Conservation (phyloP, 2,888 invertebrate species). For the Cephus runcator region DNA sequence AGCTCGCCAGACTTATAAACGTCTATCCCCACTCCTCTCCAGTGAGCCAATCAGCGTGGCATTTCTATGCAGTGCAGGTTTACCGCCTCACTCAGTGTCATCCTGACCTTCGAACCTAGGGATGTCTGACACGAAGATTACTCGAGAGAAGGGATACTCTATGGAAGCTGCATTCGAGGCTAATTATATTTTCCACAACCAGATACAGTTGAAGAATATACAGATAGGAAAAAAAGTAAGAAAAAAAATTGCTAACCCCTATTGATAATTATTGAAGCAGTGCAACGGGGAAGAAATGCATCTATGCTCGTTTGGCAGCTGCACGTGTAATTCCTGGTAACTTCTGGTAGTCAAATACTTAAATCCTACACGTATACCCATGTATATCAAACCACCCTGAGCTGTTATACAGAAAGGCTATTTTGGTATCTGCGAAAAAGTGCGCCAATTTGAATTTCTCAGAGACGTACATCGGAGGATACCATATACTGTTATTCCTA, state of each 20-base stretch:
- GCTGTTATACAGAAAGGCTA: neutral
- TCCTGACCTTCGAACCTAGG: neutral
- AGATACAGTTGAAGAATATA: neutral
- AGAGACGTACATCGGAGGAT: neutral
- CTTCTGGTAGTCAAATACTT: neutral
- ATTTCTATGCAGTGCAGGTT: slow-evolving; percentile 1
- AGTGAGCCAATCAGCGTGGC: neutral
- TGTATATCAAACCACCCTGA: neutral
- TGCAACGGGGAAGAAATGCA: neutral
- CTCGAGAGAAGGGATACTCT: neutral
- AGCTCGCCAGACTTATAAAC: neutral
- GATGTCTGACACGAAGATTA: neutral
- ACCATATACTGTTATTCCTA: neutral
- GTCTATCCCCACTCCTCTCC: neutral
- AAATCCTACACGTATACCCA: neutral
- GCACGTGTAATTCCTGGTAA: neutral
- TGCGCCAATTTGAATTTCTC: neutral
- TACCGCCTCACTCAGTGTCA: slow-evolving; percentile 1
- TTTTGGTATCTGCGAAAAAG: neutral
- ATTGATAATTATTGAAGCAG: neutral
- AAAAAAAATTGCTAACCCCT: neutral
- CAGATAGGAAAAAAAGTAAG: neutral
- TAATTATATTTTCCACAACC: neutral
- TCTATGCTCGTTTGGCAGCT: neutral
- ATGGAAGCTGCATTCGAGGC: neutral